These are phyloP conservation scores for Lasioglossum leucozonium DNA, from an alignment of 2,888 invertebrate genomes.

Conservation along the genomic window DNA sequence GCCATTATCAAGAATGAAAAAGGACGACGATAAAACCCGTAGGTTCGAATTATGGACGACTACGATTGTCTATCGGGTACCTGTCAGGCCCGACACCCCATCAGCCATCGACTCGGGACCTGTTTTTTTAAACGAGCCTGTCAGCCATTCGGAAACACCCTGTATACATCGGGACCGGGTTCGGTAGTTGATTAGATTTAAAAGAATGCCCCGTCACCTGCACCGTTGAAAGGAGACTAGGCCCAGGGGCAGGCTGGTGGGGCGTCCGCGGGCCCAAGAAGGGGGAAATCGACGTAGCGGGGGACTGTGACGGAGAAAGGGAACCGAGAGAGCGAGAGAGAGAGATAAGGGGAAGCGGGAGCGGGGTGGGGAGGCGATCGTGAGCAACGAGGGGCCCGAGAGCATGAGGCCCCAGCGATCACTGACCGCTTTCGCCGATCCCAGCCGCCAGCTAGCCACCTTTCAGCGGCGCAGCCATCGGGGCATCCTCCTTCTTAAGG, in stretches of 20 bases:
- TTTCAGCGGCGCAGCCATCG: constrained; percentile 76
- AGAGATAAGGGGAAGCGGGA: constrained; percentile 2
- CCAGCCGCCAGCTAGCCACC: constrained; percentile 74
- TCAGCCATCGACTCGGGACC: constrained; percentile 44
- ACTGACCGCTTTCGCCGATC: constrained; percentile 78
- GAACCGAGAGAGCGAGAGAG: constrained; percentile 45
- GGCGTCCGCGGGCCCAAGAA: constrained; percentile 23
- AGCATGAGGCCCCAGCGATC: constrained; percentile 75
- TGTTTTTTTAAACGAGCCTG: constrained; percentile 48
- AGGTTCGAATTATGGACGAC: constrained; percentile 8
- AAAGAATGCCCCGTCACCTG: constrained; percentile 77
- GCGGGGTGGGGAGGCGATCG: constrained; percentile 63
- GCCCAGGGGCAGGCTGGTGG: constrained; percentile 56
- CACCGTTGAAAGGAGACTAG: constrained; percentile 75
- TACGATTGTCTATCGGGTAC: constrained; percentile 6
- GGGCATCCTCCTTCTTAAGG: constrained; percentile 73
- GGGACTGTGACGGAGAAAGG: constrained; percentile 31
- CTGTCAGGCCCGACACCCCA: constrained; percentile 37
- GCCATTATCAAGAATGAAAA: constrained; percentile 3
- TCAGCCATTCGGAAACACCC: constrained; percentile 64
- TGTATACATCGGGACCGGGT: constrained; percentile 60
- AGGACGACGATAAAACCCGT: constrained; percentile 5
- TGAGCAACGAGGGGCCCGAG: constrained; percentile 70
- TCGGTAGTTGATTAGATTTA: constrained; percentile 76
- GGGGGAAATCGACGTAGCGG: not conserved